These are phyloP conservation scores for Hydractinia echinata DNA, from an alignment of 30 jellyfish, hydroid and myxozoan genomes.

Conservation along the genomic window DNA sequence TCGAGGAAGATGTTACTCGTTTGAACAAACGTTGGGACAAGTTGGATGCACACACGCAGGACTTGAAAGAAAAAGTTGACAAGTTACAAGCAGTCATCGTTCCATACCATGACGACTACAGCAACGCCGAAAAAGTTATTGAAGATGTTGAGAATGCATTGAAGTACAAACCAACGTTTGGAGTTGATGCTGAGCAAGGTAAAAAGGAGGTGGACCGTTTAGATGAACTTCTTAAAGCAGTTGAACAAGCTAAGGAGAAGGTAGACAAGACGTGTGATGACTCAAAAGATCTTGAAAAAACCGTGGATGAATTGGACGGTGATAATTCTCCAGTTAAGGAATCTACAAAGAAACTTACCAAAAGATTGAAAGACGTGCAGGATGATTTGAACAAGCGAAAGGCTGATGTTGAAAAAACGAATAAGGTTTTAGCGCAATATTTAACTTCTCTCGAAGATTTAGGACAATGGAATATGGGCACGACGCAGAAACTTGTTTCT, in stretches of 20 bases:
- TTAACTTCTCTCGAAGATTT: slow-evolving; percentile 43
- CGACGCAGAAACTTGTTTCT: slow-evolving; percentile 39
- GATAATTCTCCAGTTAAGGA: slow-evolving; percentile 40
- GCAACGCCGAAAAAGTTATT: slow-evolving; percentile 34
- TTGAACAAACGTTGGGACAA: slow-evolving; percentile 42
- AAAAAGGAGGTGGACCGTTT: slow-evolving; percentile 49
- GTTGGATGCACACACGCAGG: slow-evolving; percentile 31
- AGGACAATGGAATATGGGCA: slow-evolving; percentile 32
- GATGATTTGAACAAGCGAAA: slow-evolving; percentile 26
- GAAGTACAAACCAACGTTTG: slow-evolving; percentile 42
- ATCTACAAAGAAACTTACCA: slow-evolving; percentile 35
- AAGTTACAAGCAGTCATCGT: slow-evolving; percentile 15
- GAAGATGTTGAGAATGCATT: slow-evolving; percentile 54
- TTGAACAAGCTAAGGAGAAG: slow-evolving; percentile 22
- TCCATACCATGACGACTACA: slow-evolving; percentile 30
- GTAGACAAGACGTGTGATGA: slow-evolving; percentile 32
- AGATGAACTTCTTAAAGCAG: slow-evolving; percentile 26
- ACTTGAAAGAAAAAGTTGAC: slow-evolving; percentile 25
- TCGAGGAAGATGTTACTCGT: slow-evolving; percentile 42
- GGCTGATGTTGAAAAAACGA: slow-evolving; percentile 60
- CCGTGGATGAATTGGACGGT: slow-evolving; percentile 55
- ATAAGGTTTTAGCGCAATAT: slow-evolving; percentile 56
- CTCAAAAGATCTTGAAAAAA: slow-evolving; percentile 32
- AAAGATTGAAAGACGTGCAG: slow-evolving; percentile 53
- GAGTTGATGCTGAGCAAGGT: slow-evolving; percentile 54